Percentiles rank a stretch among this genome's conserved stretches.
Conservation (phyloP, 2,888 invertebrate genomes). For the Scaptomyza cyrtandrae region DNA sequence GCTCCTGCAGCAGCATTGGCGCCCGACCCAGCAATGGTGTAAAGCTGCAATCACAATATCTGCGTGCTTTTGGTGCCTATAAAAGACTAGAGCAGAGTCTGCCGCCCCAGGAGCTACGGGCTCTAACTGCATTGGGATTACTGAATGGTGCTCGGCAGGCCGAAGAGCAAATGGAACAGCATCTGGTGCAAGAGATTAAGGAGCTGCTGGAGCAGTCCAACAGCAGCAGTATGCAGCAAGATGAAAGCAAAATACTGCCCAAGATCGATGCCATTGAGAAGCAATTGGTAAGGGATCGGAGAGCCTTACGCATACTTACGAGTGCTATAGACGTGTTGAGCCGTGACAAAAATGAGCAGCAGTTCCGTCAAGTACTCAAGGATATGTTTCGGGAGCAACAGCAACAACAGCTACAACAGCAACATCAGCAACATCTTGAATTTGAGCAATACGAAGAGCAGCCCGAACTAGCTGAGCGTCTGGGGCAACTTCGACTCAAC, state of each 20-base stretch:
- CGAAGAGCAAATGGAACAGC: slow-evolving; percentile 80
- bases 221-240: slow-evolving; percentile 64
- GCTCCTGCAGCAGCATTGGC: slow-evolving; percentile 28
- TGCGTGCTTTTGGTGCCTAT: slow-evolving; percentile 79
- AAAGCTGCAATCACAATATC: slow-evolving; percentile 75
- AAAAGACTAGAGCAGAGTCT: slow-evolving; percentile 76
- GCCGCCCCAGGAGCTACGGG: slow-evolving; percentile 76
- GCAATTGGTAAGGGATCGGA: slow-evolving; percentile 78
- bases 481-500: slow-evolving; percentile 67
- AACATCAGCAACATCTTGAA: slow-evolving; percentile 30
- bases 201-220: slow-evolving; percentile 77
- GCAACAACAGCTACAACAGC: slow-evolving; percentile 9
- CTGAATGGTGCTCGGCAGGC: slow-evolving; percentile 81
- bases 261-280: slow-evolving; percentile 80
- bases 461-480: slow-evolving; percentile 25
- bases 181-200: slow-evolving; percentile 72
- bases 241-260: slow-evolving; percentile 50
- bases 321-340: slow-evolving; percentile 80
- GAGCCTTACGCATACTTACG: slow-evolving; percentile 78
- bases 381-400: slow-evolving; percentile 47
- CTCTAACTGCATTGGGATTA: slow-evolving; percentile 80
- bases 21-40: slow-evolving; percentile 26
- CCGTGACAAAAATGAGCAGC: slow-evolving; percentile 60
- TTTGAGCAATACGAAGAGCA: neutral
- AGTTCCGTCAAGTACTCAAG: slow-evolving; percentile 69